A percentile compares a stretch with the other conserved stretches of the same genome.
These are phyloP conservation scores for Tetropium fuscum DNA, from an alignment of 2,888 invertebrate species.

Conservation along the genomic window DNA sequence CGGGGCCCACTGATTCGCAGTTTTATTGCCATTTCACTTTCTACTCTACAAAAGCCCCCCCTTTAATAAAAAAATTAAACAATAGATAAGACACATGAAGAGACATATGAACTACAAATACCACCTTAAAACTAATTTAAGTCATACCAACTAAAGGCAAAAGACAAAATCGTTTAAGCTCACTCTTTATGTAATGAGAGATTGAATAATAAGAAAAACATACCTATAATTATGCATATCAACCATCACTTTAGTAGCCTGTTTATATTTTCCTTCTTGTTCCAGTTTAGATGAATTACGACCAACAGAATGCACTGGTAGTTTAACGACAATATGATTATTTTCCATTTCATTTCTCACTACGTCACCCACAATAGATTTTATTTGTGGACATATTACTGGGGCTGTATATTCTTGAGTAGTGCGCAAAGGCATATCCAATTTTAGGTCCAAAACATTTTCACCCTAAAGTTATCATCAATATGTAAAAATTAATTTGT, in stretches of 20 bases:
- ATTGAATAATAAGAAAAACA: slow-evolving; percentile 23
- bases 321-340: slow-evolving; percentile 59
- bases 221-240: slow-evolving; percentile 63
- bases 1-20: too few relatives aligned
- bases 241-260: slow-evolving; percentile 61
- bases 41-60: too few relatives aligned
- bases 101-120: too few relatives aligned
- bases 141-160: too few relatives aligned
- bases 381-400: slow-evolving; percentile 77
- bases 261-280: slow-evolving; percentile 64
- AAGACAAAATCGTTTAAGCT: too few relatives aligned
- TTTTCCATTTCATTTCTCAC: slow-evolving; percentile 66
- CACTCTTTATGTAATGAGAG: too few relatives aligned
- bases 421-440: slow-evolving; percentile 82
- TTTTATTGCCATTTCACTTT: too few relatives aligned
- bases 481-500: background rate
- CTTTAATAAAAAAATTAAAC: too few relatives aligned
- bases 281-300: slow-evolving; percentile 61
- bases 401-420: slow-evolving; percentile 82
- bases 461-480: slow-evolving; percentile 64
- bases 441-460: slow-evolving; percentile 79
- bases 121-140: too few relatives aligned
- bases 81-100: too few relatives aligned
- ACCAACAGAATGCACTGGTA: slow-evolving; percentile 60
- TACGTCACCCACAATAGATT: slow-evolving; percentile 74